Percentiles rank a stretch among this genome's conserved stretches.
Evolutionary conservation across 1,140 invertebrate species (phyloP).

Genomic region (Andricus grossulariae): DNA sequence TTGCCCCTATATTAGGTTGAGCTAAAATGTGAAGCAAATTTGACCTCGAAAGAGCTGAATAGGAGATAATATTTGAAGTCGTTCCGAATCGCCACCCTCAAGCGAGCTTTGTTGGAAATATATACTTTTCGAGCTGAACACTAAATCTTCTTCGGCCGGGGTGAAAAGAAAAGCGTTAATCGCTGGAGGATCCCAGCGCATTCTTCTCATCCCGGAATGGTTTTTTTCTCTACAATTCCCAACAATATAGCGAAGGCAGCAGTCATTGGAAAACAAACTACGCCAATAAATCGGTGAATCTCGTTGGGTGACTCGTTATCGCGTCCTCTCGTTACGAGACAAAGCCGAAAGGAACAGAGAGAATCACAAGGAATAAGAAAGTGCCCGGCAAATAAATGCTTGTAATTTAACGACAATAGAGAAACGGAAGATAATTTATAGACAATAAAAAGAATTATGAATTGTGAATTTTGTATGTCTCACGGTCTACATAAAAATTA

Average conservation of each 20-base stretch:
- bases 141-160: not conserved
- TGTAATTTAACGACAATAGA: not conserved
- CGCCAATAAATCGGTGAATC: slow-evolving; percentile 24
- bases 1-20: too few relatives aligned
- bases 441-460: not conserved
- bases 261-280: slow-evolving; percentile 25
- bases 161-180: not conserved
- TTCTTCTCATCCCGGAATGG: not conserved
- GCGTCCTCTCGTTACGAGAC: slow-evolving; percentile 18
- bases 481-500: too few relatives aligned
- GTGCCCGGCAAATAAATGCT: not conserved
- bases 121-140: not conserved
- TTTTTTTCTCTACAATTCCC: not conserved
- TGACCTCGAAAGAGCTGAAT: too few relatives aligned
- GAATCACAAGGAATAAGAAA: not conserved
- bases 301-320: slow-evolving; percentile 15
- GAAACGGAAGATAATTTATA: not conserved
- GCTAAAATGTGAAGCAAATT: too few relatives aligned
- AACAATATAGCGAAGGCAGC: slow-evolving; percentile 2
- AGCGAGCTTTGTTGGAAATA: not conserved
- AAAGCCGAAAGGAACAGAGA: slow-evolving; percentile 1
- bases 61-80: too few relatives aligned
- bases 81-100: not conserved
- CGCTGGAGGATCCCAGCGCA: not conserved
- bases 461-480: too few relatives aligned